Evolutionary conservation across 2,797 vertebrate genomes (phyloP).

Genomic region (Ctenopoma multispine): DNA sequence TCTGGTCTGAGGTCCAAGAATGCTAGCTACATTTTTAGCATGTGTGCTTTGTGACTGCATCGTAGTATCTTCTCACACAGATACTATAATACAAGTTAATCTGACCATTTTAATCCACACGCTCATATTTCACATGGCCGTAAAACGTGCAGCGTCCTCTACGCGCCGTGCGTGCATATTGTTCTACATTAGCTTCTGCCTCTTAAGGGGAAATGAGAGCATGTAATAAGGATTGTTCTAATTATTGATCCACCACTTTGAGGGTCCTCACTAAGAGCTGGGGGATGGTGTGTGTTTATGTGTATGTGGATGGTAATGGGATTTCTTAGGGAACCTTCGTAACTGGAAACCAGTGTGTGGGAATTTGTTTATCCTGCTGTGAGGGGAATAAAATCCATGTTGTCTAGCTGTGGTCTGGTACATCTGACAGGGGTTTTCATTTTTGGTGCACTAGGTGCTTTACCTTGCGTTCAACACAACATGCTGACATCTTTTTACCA

Average conservation of each 20-base stretch:
- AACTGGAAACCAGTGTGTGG: constrained; percentile 59
- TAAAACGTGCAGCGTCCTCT: constrained; percentile 41
- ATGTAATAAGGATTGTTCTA: constrained; percentile 80
- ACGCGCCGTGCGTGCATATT: constrained; percentile 51
- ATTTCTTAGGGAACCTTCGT: constrained; percentile 56
- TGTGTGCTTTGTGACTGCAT: neutral
- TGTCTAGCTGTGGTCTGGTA: constrained; percentile 36
- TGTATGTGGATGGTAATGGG: constrained; percentile 29
- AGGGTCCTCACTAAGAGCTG: constrained; percentile 66
- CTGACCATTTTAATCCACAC: constrained; percentile 23
- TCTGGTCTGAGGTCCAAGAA: neutral
- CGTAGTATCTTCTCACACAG: neutral
- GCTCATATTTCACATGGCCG: constrained; percentile 29
- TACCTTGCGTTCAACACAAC: neutral
- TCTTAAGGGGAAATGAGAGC: constrained; percentile 74
- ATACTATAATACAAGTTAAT: neutral
- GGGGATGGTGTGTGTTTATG: constrained; percentile 44
- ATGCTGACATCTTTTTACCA: constrained; percentile 24
- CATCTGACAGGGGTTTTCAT: neutral
- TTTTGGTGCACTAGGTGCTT: constrained; percentile 40
- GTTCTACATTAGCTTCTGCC: constrained; percentile 73
- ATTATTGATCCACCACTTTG: constrained; percentile 79
- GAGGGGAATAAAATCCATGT: constrained; percentile 35
- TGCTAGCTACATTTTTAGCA: too few species aligned
- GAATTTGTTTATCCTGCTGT: constrained; percentile 57